Evolutionary conservation across 2,888 invertebrate species (phyloP).

Genomic region (Drosophila histrio): DNA sequence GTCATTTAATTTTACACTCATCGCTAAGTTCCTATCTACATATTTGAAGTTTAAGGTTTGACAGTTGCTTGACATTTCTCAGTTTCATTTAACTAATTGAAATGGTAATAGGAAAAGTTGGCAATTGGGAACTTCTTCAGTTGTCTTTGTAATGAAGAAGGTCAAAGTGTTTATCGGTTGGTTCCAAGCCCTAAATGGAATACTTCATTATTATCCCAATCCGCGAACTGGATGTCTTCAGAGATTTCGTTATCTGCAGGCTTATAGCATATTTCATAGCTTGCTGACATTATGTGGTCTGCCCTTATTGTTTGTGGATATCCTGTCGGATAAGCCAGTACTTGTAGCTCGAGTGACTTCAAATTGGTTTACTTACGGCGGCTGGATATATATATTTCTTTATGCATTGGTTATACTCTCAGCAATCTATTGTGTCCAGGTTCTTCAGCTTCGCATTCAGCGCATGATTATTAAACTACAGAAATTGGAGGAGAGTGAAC

Average conservation of each 20-base stretch:
- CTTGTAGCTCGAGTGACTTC: background rate
- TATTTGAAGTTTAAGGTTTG: no score
- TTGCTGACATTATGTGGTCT: background rate
- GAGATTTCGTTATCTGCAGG: background rate
- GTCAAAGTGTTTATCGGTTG: background rate
- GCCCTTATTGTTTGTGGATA: background rate
- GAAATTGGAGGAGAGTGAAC: background rate
- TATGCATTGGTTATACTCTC: background rate
- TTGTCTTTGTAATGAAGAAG: background rate
- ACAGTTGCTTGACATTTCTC: no score
- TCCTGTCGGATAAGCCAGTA: background rate
- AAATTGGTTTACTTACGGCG: background rate
- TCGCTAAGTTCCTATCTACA: no score
- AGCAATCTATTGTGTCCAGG: background rate
- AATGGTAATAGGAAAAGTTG: background rate
- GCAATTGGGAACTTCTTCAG: background rate
- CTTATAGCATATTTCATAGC: background rate
- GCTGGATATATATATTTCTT: background rate
- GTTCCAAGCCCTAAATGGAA: constrained; percentile 2
- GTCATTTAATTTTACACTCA: no score
- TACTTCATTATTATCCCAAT: constrained; percentile 4
- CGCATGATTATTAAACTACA: background rate
- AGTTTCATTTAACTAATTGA: constrained; percentile 17
- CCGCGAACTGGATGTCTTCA: background rate
- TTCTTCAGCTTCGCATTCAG: background rate